A percentile compares a stretch with the other conserved stretches of the same genome.
Evolutionary conservation across 2,888 invertebrate genomes (phyloP).

Genomic region (Nymphalis urticae): DNA sequence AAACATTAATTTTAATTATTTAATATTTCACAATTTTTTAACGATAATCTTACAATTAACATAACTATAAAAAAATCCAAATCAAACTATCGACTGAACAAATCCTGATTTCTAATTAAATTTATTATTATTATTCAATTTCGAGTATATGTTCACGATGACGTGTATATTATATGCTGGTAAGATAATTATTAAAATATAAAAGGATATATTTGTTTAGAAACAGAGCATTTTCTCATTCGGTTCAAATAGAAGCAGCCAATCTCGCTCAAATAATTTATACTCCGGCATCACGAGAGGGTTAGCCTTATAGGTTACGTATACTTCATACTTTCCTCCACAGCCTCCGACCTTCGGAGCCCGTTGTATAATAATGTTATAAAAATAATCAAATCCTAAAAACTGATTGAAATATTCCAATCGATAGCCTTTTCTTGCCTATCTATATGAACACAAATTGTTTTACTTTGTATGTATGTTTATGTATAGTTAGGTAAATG

Average conservation of each 20-base stretch:
- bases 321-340: constrained; percentile 64
- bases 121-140: too few relatives aligned
- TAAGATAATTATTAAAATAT: too few relatives aligned
- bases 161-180: too few relatives aligned
- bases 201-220: not conserved
- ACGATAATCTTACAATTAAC: too few relatives aligned
- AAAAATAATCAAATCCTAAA: constrained; percentile 22
- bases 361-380: constrained; percentile 27
- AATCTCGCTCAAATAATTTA: constrained; percentile 78
- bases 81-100: too few relatives aligned
- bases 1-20: too few relatives aligned
- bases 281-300: constrained; percentile 74
- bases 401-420: not conserved
- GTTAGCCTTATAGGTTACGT: constrained; percentile 55
- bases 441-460: not conserved
- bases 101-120: too few relatives aligned
- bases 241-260: constrained; percentile 61
- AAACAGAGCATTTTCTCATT: constrained; percentile 51
- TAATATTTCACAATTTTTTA: too few relatives aligned
- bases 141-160: too few relatives aligned
- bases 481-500: too few relatives aligned
- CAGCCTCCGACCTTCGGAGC: constrained; percentile 15
- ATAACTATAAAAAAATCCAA: too few relatives aligned
- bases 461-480: not conserved
- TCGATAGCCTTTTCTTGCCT: not conserved